Evolutionary conservation across 2,888 invertebrate species (phyloP), one percentile per base, ranked within the genome.

Genomic region (Sceliomorpha sp.): DNA sequence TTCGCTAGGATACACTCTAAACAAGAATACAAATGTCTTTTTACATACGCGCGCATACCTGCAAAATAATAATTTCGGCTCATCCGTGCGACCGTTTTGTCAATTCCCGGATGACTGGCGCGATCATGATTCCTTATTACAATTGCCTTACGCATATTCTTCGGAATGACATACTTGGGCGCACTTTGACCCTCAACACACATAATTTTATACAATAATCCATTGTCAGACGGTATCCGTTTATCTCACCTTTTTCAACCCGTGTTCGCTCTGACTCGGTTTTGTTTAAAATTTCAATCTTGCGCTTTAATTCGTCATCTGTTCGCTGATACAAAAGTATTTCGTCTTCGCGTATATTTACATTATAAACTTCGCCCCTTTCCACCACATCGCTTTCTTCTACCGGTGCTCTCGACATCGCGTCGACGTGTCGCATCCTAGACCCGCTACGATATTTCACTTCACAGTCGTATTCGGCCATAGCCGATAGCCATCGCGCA

Each of bases 151-250:
- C 50, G 17, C 64, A 64, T 64, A 0, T 15, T 20, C 8, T 17
- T 8, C 0, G 44, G 56, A 7, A 64, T 26, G 1, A 64, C 50
- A 7, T 45, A 63, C 1, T 15, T 15, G 6, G 14, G 2, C 9
- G 5, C n/a, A 37, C 4, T 9, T 72, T 73, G 32, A 71, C 71
- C 1, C 63, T 71, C 58, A 66, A 32, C 70, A 73, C 0, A 77
- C 74, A 2, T 70, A 45, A 31, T 10, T 14, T 56, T 63, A 29
- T 64, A 72, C n/a, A 69, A 47, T 0, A 69, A 6, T 1, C 64
- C 72, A 6, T 69, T 31, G 0, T 26, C 14, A 72, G 37, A 3
- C 40, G 31, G 34, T 9, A 68, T 0, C 53, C 36, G 12, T 26
- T 12, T 0, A 42, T 2, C 32, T 48, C 39, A 7, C 34, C 44